Base-by-base conservation (phyloP, 2,888 invertebrate species). In the Scaptomyza parva region DNA sequence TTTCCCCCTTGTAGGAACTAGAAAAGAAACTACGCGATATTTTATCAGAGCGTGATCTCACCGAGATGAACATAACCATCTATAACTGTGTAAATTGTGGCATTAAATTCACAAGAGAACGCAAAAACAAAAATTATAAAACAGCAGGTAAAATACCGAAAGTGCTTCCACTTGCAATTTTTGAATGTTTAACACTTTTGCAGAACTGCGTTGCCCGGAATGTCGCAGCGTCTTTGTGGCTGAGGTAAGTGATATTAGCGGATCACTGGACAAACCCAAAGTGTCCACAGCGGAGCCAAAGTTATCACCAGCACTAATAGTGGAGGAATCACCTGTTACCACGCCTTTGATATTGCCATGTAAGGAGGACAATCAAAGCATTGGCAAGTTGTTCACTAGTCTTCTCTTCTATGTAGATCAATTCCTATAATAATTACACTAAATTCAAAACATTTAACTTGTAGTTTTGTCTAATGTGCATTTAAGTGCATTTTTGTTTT, bases 21-120 rank as follows among this genome's bases (percentile, higher is more conserved):
- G 92, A 93, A 51, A 88, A 90, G 58, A 91, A 89, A 47, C 80
- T 93, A 22, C 91, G 92, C 5, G 91, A 92, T 17, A 92, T 92
- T 53, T 91, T 93, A 5, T 92, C 92, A 3, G 88, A 91, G 44
- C 92, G 93, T 35, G 91, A 93, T 51, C 91, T 93, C 47, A 88
- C 81, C 30, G 92, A 92, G 76, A 92, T 93, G 89, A 93, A 93
- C 63, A 92, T 93, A 76, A 91, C 89, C 24, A 87, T 92, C 3
- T 94, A 92, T 83, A 91, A 92, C 70, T 95, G 95, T 84, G 93
- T 95, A 86, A 94, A 94, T 86, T 95, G 95, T 77, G 92, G 93
- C 3, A 92, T 93, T 9, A 92, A 93, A 70, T 95, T 95, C 88
- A 93, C 93, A 2, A 92, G 92, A 61, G 93, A 94, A 72, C 90